These are phyloP conservation scores for Siniperca chuatsi DNA, from an alignment of 2,113 vertebrate genomes.

Conservation along the genomic window DNA sequence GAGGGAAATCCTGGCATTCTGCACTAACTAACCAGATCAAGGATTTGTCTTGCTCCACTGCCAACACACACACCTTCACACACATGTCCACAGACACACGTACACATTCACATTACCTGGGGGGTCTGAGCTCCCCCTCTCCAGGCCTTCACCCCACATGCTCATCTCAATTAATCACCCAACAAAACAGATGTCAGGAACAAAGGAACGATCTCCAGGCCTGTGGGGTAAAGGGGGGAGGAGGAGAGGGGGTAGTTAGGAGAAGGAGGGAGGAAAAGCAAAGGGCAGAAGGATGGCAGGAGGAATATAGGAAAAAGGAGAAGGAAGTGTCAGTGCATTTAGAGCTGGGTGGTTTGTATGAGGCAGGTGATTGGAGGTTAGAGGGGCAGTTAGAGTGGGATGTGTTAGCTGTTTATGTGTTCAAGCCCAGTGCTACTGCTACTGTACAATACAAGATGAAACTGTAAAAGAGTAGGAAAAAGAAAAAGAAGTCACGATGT, in stretches of 20 bases:
- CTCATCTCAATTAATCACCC: conserved; percentile 84
- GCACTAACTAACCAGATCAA: conserved; percentile 68
- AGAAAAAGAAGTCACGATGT: conserved; percentile 48
- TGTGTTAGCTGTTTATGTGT: conserved; percentile 37
- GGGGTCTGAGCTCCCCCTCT: conserved; percentile 72
- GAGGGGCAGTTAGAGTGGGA: conserved; percentile 36
- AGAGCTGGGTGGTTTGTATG: conserved; percentile 21
- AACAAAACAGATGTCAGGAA: conserved; percentile 84
- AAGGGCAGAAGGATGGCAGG: conserved; percentile 25
- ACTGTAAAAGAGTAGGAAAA: conserved; percentile 46
- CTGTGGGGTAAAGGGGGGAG: conserved; percentile 63
- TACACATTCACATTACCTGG: conserved; percentile 72
- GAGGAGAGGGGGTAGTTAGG: neutral
- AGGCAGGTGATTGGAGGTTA: conserved; percentile 48
- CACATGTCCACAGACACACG: conserved; percentile 5
- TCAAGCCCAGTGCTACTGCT: conserved; percentile 28
- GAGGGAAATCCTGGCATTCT: conserved; percentile 57
- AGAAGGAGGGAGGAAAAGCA: neutral
- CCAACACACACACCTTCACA: conserved; percentile 14
- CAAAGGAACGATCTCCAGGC: conserved; percentile 78
- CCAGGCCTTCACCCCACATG: conserved; percentile 79
- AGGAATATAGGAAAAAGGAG: conserved; percentile 29
- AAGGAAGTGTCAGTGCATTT: conserved; percentile 28
- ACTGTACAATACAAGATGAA: conserved; percentile 64
- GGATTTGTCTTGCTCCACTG: conserved; percentile 41